These are phyloP conservation scores for Neolamprologus ventralis DNA, from an alignment of 2,113 vertebrate genomes.

Conservation along the genomic window DNA sequence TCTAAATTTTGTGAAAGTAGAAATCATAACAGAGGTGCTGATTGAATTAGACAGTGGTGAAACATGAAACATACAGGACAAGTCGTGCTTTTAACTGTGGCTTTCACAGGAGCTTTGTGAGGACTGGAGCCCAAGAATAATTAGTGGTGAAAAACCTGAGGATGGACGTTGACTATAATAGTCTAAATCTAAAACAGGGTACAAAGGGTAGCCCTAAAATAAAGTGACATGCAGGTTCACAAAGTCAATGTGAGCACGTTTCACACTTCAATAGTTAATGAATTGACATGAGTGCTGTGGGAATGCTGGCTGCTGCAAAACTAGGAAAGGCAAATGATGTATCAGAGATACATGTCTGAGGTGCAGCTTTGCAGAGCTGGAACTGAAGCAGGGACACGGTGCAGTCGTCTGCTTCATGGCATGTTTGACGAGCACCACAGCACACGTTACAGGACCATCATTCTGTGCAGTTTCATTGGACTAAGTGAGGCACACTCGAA, in stretches of 20 bases:
- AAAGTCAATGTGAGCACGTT: background rate
- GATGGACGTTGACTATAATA: accelerated
- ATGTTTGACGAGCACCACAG: background rate
- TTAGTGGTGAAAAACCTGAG: background rate
- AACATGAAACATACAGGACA: background rate
- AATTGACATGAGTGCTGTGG: background rate
- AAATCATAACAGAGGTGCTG: background rate
- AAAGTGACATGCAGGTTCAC: background rate
- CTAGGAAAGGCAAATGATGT: accelerated
- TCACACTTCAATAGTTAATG: background rate
- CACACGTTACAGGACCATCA: background rate
- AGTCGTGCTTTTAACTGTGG: background rate
- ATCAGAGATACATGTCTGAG: background rate
- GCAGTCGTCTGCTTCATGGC: background rate
- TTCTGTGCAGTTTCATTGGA: background rate
- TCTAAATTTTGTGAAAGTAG: accelerated
- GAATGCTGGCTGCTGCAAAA: background rate
- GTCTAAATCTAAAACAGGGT: background rate
- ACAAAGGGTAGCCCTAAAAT: background rate
- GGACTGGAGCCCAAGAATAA: background rate
- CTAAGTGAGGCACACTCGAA: background rate
- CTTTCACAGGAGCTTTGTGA: background rate
- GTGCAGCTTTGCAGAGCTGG: background rate
- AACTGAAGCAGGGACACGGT: background rate
- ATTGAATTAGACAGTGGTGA: background rate